Evolutionary conservation across 92 coral and sea anemone genomes (phyloP).

Genomic region (Epizoanthus ramosus): DNA sequence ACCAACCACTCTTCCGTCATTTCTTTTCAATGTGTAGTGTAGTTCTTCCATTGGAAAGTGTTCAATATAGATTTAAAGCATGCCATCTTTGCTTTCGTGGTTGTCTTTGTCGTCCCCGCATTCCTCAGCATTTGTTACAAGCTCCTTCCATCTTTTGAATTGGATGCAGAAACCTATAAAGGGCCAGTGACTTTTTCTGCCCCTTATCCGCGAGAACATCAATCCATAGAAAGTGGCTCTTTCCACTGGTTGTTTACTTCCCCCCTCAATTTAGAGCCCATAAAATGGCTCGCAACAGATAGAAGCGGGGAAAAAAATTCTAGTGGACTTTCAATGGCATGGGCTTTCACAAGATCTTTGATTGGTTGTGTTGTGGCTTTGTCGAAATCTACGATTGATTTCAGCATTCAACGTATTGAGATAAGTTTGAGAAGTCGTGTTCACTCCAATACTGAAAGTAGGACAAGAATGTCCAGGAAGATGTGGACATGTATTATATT

Average conservation of each 20-base stretch:
- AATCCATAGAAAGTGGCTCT: conserved; percentile 64
- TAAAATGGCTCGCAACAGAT: conserved; percentile 57
- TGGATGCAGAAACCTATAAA: conserved; percentile 53
- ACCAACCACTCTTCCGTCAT: conserved; percentile 65
- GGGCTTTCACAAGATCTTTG: conserved; percentile 50
- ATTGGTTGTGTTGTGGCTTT: conserved; percentile 28
- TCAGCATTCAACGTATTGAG: conserved; percentile 42
- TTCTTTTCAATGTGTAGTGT: conserved; percentile 57
- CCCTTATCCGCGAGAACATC: conserved; percentile 70
- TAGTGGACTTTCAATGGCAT: conserved; percentile 64
- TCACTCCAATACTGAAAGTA: not conserved
- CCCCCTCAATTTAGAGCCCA: conserved; percentile 56
- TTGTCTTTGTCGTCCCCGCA: conserved; percentile 34
- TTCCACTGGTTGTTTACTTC: conserved; percentile 55
- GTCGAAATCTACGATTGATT: conserved; percentile 47
- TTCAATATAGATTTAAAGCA: conserved; percentile 55
- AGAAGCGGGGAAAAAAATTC: conserved; percentile 65
- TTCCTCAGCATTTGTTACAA: not conserved
- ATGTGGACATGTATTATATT: too few relatives aligned
- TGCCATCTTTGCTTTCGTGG: not conserved
- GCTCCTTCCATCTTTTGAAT: conserved; percentile 38
- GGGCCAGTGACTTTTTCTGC: conserved; percentile 69
- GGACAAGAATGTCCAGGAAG: too few relatives aligned
- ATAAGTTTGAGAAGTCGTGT: conserved; percentile 29
- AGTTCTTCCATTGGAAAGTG: conserved; percentile 66